A percentile compares a stretch with the other conserved stretches of the same genome.
Evolutionary conservation across 1,140 invertebrate species (phyloP).

Genomic region (Heliconius himera): DNA sequence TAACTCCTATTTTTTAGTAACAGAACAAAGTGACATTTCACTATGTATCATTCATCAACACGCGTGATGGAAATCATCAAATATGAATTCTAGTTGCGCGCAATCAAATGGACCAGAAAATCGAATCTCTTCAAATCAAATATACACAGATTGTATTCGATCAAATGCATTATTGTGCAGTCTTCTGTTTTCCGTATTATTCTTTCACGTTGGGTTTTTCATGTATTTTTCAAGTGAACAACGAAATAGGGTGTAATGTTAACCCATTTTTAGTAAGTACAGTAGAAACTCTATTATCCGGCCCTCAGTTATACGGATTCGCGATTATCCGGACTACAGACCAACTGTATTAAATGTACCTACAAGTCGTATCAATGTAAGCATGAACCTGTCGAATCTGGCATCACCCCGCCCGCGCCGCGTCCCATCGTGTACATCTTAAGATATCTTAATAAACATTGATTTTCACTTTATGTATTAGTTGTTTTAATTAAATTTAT

Average conservation of each 20-base stretch:
- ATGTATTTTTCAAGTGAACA: not conserved
- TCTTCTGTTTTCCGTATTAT: conserved; percentile 15
- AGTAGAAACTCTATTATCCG: too few relatives aligned
- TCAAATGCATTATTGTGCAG: conserved; percentile 24
- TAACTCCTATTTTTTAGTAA: not conserved
- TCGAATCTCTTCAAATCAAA: conserved; percentile 37
- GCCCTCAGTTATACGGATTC: too few relatives aligned
- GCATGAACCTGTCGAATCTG: too few relatives aligned
- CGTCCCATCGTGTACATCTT: too few relatives aligned
- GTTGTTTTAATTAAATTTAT: too few relatives aligned
- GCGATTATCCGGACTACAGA: too few relatives aligned
- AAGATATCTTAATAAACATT: too few relatives aligned
- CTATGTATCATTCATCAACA: not conserved
- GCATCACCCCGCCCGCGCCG: too few relatives aligned
- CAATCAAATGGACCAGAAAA: conserved; percentile 38
- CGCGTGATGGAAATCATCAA: conserved; percentile 29
- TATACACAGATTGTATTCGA: conserved; percentile 38
- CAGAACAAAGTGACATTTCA: not conserved
- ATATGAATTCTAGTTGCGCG: conserved; percentile 35
- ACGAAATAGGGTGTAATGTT: not conserved
- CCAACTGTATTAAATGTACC: too few relatives aligned
- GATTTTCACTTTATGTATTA: too few relatives aligned
- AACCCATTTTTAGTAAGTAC: not conserved
- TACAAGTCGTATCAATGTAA: too few relatives aligned
- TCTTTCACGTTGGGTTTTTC: not conserved